Conservation (phyloP, 2,113 vertebrate genomes). For the Pygoscelis adeliae region DNA sequence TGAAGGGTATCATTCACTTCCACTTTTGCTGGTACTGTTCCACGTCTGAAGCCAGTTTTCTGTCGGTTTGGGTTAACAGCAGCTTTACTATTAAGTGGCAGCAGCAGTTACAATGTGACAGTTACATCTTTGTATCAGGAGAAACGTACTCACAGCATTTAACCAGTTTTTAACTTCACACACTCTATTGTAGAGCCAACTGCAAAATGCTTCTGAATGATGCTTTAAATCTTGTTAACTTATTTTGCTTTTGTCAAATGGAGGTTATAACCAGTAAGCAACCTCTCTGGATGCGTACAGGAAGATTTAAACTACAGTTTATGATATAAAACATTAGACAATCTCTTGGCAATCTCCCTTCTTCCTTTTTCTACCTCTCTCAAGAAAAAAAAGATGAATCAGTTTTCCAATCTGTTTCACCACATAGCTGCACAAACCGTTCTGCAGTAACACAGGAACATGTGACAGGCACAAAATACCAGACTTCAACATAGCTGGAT, state of each 20-base stretch:
- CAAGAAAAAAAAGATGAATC: background rate
- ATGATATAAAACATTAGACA: background rate
- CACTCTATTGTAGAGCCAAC: background rate
- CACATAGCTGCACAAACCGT: background rate
- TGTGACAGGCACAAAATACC: background rate
- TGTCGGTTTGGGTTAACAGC: background rate
- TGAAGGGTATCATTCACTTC: background rate
- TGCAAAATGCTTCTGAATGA: background rate
- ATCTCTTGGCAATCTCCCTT: background rate
- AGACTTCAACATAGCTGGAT: background rate
- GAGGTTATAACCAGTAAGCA: background rate
- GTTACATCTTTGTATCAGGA: background rate
- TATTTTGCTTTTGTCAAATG: background rate
- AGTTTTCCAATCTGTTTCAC: background rate
- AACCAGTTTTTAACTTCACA: background rate
- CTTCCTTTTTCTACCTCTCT: background rate
- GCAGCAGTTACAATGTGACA: background rate
- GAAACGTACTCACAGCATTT: background rate
- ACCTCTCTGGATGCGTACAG: background rate
- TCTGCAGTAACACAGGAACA: fast-evolving
- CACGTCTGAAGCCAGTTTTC: background rate
- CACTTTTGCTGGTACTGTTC: background rate
- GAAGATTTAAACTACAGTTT: background rate
- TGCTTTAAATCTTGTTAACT: background rate
- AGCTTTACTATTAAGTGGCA: background rate